Base-by-base conservation (phyloP, 2,797 vertebrate genomes). In the Pangasius sanitwongsei region DNA sequence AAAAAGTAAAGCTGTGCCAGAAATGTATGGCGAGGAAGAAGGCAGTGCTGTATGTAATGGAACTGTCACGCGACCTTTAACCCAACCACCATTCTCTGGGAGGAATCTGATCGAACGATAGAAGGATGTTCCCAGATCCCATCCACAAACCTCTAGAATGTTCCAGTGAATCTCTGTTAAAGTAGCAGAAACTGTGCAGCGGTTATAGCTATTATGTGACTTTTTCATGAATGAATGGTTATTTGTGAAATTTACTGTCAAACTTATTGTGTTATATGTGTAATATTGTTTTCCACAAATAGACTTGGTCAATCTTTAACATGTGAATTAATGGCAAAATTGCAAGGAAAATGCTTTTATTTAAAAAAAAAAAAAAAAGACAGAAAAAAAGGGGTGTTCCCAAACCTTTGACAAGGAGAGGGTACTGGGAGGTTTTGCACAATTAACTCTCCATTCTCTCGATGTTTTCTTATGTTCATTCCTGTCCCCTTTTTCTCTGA, bases 401-500 rank as follows among this genome's bases (percentile, higher is more conserved):
- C 25, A 50, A 18, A 53, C 13, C 16, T 78, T 53, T 53, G 74
- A 77, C 74, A 50, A n/a, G 16, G n/a, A 34, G 15, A 31, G 31
- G 77, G 16, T 8, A 78, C 3, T 3, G n/a, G 15, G 50, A 31
- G 1, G 4, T 31, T 31, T 53, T 31, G n/a, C 15, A 80, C 28
- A 53, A 78, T 18, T 8, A 18, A 18, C 15, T 78, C 16, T 55
- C 15, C n/a, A 80, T 55, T 80, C 28, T 55, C 2, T 57, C 31
- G 12, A 28, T 8, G 28, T 31, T 78, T 55, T 55, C 28, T 78
- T 25, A 44, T 31, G 37, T 82, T 61, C 20, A 55, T 88, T 34
- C 87, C 0, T 86, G 25, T 34, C 57, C 74, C 50, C 77, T 41
- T 87, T 82, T n/a, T 82, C 37, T 84, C 78, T 78, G 78, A 70